phyloP scores from a whole-genome alignment of 2,113 vertebrate species.

The Pelecanoides urinatrix region DNA sequence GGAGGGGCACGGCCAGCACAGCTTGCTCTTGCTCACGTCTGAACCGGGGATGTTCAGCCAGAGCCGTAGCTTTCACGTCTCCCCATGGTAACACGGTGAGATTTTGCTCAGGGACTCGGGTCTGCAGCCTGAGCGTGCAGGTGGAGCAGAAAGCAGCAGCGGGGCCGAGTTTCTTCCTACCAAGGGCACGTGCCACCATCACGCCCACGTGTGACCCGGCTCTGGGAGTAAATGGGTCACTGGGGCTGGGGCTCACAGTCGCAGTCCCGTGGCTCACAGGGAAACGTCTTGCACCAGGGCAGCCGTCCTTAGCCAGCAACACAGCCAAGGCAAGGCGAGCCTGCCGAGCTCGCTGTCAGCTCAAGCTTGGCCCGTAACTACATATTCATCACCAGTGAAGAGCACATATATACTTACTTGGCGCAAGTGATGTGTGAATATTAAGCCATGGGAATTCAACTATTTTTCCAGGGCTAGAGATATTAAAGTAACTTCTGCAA shows the following conservation, averaged over 20 bases:
- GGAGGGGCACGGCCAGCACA: background rate
- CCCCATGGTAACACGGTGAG: background rate
- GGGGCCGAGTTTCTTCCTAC: rapidly evolving
- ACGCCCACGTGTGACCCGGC: background rate
- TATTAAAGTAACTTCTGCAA: background rate
- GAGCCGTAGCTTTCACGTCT: background rate
- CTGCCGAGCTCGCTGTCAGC: background rate
- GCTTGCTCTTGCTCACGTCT: rapidly evolving
- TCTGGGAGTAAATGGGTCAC: background rate
- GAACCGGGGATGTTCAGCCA: background rate
- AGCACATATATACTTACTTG: background rate
- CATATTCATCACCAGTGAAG: background rate
- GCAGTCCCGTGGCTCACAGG: background rate
- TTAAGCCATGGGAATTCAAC: background rate
- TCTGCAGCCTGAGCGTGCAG: background rate
- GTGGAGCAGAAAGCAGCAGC: background rate
- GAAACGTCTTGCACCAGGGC: rapidly evolving
- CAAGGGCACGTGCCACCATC: background rate
- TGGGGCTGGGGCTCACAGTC: background rate
- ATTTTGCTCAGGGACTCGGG: background rate
- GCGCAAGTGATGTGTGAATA: background rate
- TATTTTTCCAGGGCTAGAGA: background rate
- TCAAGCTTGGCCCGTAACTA: background rate
- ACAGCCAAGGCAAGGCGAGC: background rate
- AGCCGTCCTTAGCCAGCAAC: background rate